Conservation (phyloP, 2,113 vertebrate species). For the Gasterosteus nipponicus region DNA sequence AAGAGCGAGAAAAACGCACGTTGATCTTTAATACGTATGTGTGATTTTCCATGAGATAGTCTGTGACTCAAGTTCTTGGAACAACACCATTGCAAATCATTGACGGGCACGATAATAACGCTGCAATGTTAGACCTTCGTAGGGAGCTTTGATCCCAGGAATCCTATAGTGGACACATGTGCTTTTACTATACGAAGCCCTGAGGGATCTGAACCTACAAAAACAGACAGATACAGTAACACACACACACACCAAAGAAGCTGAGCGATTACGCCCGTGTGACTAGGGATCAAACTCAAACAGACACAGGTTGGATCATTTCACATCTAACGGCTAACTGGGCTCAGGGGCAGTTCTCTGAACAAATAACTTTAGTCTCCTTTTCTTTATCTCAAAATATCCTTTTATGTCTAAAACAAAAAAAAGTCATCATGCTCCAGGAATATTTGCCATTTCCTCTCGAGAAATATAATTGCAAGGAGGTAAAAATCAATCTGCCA, state of each 20-base stretch:
- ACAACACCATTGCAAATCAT: slow-evolving; percentile 61
- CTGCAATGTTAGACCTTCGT: slow-evolving; percentile 45
- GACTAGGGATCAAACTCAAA: slow-evolving; percentile 49
- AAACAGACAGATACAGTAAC: slow-evolving; percentile 61
- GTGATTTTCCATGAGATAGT: slow-evolving; percentile 20
- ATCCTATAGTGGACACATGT: slow-evolving; percentile 66
- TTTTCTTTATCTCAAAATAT: not conserved
- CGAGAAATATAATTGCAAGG: slow-evolving; percentile 6
- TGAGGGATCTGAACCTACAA: slow-evolving; percentile 39
- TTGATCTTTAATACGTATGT: slow-evolving; percentile 3
- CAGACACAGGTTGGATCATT: slow-evolving; percentile 33
- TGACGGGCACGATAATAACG: slow-evolving; percentile 61
- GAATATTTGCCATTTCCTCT: slow-evolving; percentile 3
- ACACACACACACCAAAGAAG: slow-evolving; percentile 29
- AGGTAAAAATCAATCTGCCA: slow-evolving; percentile 12
- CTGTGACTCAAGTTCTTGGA: slow-evolving; percentile 58
- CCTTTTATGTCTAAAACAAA: not conserved
- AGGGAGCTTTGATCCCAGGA: slow-evolving; percentile 60
- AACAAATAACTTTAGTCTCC: not conserved
- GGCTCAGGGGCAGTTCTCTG: slow-evolving; percentile 19
- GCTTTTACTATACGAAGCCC: slow-evolving; percentile 64
- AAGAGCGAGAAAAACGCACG: slow-evolving; percentile 3
- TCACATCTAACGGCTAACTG: slow-evolving; percentile 6
- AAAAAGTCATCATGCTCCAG: not conserved
- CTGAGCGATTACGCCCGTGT: slow-evolving; percentile 49